Conservation (phyloP, 2,888 invertebrate genomes). For the Platycheirus rosarum region DNA sequence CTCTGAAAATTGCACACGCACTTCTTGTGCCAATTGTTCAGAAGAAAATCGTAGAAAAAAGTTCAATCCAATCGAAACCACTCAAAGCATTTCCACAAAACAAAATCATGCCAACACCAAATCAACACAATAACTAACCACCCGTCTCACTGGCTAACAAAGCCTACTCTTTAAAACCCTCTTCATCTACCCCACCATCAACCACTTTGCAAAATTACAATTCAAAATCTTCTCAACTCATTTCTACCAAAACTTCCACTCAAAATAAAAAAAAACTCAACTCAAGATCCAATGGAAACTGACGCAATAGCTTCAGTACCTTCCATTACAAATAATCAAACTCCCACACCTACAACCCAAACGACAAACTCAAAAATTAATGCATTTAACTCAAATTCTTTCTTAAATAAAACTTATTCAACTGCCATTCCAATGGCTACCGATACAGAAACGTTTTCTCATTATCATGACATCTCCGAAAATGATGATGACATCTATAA, state of each 20-base stretch:
- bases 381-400: not conserved
- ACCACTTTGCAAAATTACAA: no score
- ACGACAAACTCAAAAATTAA: not conserved
- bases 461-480: not conserved
- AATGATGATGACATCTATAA: not conserved
- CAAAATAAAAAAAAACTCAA: not conserved
- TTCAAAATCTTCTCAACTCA: not conserved
- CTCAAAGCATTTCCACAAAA: not conserved
- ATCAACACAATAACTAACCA: no score
- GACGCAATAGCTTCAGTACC: no score
- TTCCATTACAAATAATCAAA: no score
- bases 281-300: not conserved
- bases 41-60: not conserved
- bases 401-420: not conserved
- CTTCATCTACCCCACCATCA: no score
- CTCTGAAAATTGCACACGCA: conserved; percentile 16
- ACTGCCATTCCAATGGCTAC: not conserved
- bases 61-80: not conserved
- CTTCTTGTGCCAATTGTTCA: conserved; percentile 13
- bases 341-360: not conserved
- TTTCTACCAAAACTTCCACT: no score
- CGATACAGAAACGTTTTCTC: not conserved
- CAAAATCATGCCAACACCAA: not conserved
- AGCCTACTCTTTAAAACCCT: no score
- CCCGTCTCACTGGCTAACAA: no score